A percentile compares a stretch with the other conserved stretches of the same genome.
These are phyloP conservation scores for Planiliza haematocheilus DNA, from an alignment of 2,113 vertebrate species.

Conservation along the genomic window DNA sequence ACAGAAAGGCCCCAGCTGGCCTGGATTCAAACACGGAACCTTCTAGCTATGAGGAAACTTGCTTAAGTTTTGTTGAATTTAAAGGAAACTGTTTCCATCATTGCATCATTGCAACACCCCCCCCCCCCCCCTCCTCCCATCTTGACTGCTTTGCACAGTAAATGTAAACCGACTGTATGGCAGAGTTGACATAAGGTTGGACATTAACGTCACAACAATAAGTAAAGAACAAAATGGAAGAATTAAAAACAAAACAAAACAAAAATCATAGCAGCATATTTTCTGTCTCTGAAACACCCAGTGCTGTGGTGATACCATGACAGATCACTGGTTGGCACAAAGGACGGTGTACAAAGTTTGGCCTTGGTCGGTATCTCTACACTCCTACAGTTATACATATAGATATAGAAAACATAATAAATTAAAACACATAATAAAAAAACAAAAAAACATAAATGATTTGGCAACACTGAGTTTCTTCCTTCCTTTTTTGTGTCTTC, in stretches of 20 bases:
- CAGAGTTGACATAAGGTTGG: conserved; percentile 5
- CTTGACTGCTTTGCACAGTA: conserved; percentile 5
- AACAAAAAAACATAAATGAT: conserved; percentile 62
- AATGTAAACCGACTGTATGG: background rate
- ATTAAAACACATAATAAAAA: conserved; percentile 78
- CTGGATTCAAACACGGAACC: too few species aligned
- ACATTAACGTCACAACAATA: conserved; percentile 7
- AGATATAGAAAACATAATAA: conserved; percentile 77
- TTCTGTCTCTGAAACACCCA: conserved; percentile 44
- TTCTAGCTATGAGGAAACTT: too few species aligned
- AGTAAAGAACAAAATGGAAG: background rate
- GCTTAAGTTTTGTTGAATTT: background rate
- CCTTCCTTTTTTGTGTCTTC: conserved; percentile 33
- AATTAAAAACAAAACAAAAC: background rate
- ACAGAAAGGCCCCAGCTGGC: too few species aligned
- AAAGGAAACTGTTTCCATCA: conserved; percentile 1
- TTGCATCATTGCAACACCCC: too few species aligned
- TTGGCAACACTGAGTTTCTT: conserved; percentile 79
- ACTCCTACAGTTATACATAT: conserved; percentile 62
- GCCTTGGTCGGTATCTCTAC: conserved; percentile 68
- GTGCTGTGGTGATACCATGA: conserved; percentile 47
- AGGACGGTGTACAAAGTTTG: conserved; percentile 70
- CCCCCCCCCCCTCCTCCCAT: too few species aligned
- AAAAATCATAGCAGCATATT: conserved; percentile 70
- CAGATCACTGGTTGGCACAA: conserved; percentile 78